Evolutionary conservation across 1,140 invertebrate genomes (phyloP).

Genomic region (Babylonia areolata): DNA sequence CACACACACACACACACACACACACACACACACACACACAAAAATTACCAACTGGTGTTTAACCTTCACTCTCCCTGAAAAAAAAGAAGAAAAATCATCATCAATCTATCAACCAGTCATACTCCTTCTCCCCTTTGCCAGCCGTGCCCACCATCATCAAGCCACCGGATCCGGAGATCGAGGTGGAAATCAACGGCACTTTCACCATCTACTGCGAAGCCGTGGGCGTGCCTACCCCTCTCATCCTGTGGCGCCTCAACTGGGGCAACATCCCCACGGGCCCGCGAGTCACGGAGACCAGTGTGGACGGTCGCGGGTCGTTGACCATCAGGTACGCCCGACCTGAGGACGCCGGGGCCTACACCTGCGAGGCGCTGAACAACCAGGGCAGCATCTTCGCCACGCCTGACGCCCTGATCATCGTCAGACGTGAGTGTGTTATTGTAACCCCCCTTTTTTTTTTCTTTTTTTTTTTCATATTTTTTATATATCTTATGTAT

Average conservation of each 20-base stretch:
- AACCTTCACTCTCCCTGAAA: no score
- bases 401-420: slow-evolving; percentile 91
- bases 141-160: slow-evolving; percentile 81
- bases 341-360: slow-evolving; percentile 90
- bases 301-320: slow-evolving; percentile 86
- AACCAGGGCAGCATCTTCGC: slow-evolving; percentile 89
- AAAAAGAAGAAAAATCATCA: no score
- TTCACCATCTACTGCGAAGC: slow-evolving; percentile 90
- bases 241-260: slow-evolving; percentile 96
- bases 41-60: no score
- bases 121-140: slow-evolving; percentile 40
- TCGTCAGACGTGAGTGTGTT: slow-evolving; percentile 82
- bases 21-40: no score
- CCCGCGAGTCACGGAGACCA: slow-evolving; percentile 85
- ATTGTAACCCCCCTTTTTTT: no score
- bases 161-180: slow-evolving; percentile 82
- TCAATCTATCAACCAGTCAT: no score
- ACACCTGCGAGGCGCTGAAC: slow-evolving; percentile 98
- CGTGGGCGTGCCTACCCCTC: slow-evolving; percentile 90
- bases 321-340: slow-evolving; percentile 86
- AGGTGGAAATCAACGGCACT: slow-evolving; percentile 83
- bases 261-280: slow-evolving; percentile 95
- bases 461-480: background rate
- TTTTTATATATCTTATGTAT: no score
- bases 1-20: no score